Base-by-base conservation (phyloP, 2,113 vertebrate species). In the Suncus etruscus region DNA sequence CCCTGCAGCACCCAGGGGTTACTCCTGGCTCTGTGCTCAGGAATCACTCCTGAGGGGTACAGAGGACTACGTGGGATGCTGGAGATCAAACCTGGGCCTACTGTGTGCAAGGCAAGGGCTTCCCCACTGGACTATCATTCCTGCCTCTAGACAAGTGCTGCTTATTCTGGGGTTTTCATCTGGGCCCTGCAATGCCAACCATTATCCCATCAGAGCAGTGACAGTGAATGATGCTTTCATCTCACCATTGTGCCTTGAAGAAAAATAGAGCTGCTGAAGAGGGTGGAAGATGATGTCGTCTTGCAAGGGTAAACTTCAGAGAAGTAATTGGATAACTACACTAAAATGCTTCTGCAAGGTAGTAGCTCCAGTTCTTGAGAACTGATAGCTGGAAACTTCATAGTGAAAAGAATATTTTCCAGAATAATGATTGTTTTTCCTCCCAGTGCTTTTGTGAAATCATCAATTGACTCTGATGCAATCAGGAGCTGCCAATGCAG, bases 271-370 rank as follows among this genome's bases (percentile, higher is more conserved):
- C 6, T 31, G 15, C 3, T 39, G 11, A n/a, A 10, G 54, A 6
- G 18, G 0, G 9, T 14, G 8, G 25, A 54, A n/a, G 20, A 11
- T 11, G 48, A 22, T 0, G 1, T 39, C n/a, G n/a, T n/a, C 16
- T 66, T 87, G 45, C 54, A 27, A n/a, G n/a, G 15, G 24, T 27
- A 74, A 82, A 8, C 15, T 85, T 90, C 45, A 54, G 14, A 75
- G 31, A 73, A 70, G 27, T 88, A 20, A 70, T 8, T 8, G 3
- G 39, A 29, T 88, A 58, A 54, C 22, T 74, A 4, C 54, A 16
- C 25, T 77, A 22, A 89, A 58, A 29, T 79, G 24, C 6, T 81
- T 78, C 39, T 24, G 14, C 54, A 66, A 88, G 24, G 25, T 45
- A 32, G 61, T 8, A 32, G n/a, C 15, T 84, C 1, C 27, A 63